Evolutionary conservation across 2,888 invertebrate genomes (phyloP), one percentile per base, ranked within the genome.

Genomic region (Tetragonula carbonaria): DNA sequence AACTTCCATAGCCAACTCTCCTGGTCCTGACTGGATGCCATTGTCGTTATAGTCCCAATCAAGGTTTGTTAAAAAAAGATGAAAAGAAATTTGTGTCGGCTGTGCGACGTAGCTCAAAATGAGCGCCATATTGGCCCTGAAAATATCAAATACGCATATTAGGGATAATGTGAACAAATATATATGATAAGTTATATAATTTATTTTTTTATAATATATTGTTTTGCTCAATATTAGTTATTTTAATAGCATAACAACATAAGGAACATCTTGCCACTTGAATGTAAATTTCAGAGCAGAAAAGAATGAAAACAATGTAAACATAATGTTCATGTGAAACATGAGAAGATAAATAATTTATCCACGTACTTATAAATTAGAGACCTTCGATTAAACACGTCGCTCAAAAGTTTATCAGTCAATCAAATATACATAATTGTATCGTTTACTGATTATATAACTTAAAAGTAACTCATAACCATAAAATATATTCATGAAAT

Each of bases 111-210:
- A 95, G 96, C 96, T 96, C 96, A 95, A 95, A 95, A 95, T 95
- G 95, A 96, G 96, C 96, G 97, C 97, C 97, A 98, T 97, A 94
- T 92, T 97, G 97, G 97, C 97, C 95, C 97, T 98, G 96, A 87
- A 96, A 96, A 93, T 90, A 72, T 57, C 57, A 85, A 87, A 78
- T 28, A 63, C 51, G 63, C 8, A 14, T 23, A 66, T 66, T 18
- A 18, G 13, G 85, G n/a, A 45, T 13, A 68, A 81, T 28, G 21
- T 18, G 23, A 57, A 45, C 14, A 66, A 55, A 51, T 33, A 14
- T 0, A n/a, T 4, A 13, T 0, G 0, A 51, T 6, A 50, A 45
- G 18, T 66, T 21, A 23, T 38, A 55, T 3, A 45, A 53, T 38
- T n/a, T 8, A 50, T 67, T 5, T 14, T 28, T 21, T 33, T 18